Percentiles rank a stretch among this genome's conserved stretches.
Evolutionary conservation across 2,888 invertebrate species (phyloP).

Genomic region (Plemyria rubiginata): DNA sequence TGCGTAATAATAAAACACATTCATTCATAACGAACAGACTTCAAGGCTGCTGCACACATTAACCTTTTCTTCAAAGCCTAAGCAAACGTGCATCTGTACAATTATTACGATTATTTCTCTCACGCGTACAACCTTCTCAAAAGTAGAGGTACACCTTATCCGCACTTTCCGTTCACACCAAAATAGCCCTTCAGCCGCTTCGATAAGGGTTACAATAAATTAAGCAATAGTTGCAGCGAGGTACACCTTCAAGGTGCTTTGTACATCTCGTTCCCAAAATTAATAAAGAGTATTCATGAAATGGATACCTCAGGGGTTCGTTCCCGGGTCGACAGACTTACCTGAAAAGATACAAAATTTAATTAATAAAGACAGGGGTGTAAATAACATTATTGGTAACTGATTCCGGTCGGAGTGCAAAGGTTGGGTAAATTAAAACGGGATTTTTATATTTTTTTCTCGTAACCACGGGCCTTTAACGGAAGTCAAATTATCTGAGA

Average conservation of each 20-base stretch:
- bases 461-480: too few relatives aligned
- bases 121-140: background rate
- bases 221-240: background rate
- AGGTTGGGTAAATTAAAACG: constrained; percentile 7
- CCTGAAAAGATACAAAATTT: constrained; percentile 41
- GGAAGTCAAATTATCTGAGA: too few relatives aligned
- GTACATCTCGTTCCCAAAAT: constrained; percentile 19
- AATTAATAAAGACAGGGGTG: constrained; percentile 32
- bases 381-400: constrained; percentile 17
- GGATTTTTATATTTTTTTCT: constrained; percentile 2
- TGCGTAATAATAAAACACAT: constrained; percentile 16
- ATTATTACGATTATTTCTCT: constrained; percentile 6
- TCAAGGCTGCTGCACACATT: constrained; percentile 11
- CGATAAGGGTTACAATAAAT: background rate
- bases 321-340: constrained; percentile 34
- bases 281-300: constrained; percentile 39
- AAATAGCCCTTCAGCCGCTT: background rate
- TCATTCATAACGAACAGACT: constrained; percentile 1
- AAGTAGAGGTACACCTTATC: background rate
- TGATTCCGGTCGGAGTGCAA: constrained; percentile 11
- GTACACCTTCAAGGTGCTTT: background rate
- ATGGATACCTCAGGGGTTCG: constrained; percentile 37
- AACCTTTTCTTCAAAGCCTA: constrained; percentile 14
- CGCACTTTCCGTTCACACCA: background rate
- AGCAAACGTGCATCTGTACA: constrained; percentile 13